Conservation (phyloP, 2,888 invertebrate genomes). For the Schizotus pectinicornis region DNA sequence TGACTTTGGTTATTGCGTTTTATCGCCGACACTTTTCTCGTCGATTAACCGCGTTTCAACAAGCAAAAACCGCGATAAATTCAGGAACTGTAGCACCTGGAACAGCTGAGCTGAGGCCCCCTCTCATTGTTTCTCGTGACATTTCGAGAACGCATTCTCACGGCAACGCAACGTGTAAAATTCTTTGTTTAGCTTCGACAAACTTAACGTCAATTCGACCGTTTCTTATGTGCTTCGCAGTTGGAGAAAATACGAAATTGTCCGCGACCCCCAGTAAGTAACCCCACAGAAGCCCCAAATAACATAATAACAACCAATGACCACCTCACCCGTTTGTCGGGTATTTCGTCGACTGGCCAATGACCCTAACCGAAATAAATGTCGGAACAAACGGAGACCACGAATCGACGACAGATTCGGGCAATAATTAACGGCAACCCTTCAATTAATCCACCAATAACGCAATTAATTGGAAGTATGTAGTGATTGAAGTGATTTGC, state of each 20-base stretch:
- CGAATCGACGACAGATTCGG: too few relatives aligned
- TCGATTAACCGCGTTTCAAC: neutral
- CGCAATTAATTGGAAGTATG: too few relatives aligned
- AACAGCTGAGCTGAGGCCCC: conserved; percentile 25
- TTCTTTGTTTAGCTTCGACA: conserved; percentile 38
- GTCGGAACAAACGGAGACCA: neutral
- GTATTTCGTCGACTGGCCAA: neutral
- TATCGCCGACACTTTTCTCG: neutral
- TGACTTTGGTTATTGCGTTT: neutral
- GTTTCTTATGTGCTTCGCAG: conserved; percentile 21
- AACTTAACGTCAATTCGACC: conserved; percentile 35
- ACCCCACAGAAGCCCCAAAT: too few relatives aligned
- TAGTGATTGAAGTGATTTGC: too few relatives aligned
- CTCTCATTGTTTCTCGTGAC: conserved; percentile 26
- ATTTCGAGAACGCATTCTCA: conserved; percentile 24
- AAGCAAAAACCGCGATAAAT: neutral
- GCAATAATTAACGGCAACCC: too few relatives aligned
- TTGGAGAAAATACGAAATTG: too few relatives aligned
- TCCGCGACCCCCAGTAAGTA: too few relatives aligned
- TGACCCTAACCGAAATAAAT: conserved; percentile 2
- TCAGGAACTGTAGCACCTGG: conserved; percentile 9
- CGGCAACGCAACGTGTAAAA: conserved; percentile 31
- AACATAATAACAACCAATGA: too few relatives aligned
- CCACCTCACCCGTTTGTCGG: too few relatives aligned
- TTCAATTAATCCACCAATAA: too few relatives aligned